phyloP scores from a whole-genome alignment of 92 coral and sea anemone species.

The Parazoanthus darwini region DNA sequence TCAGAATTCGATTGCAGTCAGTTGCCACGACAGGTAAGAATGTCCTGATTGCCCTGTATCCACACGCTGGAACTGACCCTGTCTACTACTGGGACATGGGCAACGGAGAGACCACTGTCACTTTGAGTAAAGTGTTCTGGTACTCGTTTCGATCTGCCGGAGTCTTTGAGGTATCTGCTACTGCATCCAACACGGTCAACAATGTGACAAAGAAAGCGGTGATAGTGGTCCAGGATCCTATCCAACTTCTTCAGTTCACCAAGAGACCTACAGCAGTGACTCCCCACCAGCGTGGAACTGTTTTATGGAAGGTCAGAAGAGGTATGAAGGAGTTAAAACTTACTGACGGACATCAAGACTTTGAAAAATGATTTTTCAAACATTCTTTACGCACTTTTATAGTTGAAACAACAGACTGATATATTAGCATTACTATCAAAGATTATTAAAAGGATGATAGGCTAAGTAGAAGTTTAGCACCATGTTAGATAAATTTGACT shows the following conservation, averaged over 20 bases:
- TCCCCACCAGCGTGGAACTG: constrained; percentile 40
- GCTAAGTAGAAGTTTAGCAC: no score
- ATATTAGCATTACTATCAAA: no score
- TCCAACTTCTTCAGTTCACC: constrained; percentile 42
- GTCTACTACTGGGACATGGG: constrained; percentile 71
- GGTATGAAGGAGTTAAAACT: neutral
- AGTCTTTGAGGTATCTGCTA: constrained; percentile 54
- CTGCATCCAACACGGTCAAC: constrained; percentile 60
- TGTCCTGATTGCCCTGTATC: constrained; percentile 41
- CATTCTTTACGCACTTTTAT: no score
- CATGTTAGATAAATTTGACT: no score
- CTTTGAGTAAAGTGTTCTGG: neutral
- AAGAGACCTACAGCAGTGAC: constrained; percentile 40
- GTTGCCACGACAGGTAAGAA: neutral
- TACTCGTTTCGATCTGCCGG: constrained; percentile 61
- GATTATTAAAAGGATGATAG: no score
- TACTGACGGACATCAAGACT: neutral
- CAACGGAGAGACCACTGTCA: constrained; percentile 44
- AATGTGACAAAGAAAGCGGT: constrained; percentile 42
- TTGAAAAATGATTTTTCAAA: no score
- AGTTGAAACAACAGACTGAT: no score
- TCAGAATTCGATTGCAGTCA: constrained; percentile 23
- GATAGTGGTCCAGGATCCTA: constrained; percentile 58
- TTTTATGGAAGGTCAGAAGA: constrained; percentile 18
- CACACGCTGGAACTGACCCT: constrained; percentile 63